A percentile compares a stretch with the other conserved stretches of the same genome.
Evolutionary conservation across 1,140 invertebrate species (phyloP).

Genomic region (Colletes latitarsis): DNA sequence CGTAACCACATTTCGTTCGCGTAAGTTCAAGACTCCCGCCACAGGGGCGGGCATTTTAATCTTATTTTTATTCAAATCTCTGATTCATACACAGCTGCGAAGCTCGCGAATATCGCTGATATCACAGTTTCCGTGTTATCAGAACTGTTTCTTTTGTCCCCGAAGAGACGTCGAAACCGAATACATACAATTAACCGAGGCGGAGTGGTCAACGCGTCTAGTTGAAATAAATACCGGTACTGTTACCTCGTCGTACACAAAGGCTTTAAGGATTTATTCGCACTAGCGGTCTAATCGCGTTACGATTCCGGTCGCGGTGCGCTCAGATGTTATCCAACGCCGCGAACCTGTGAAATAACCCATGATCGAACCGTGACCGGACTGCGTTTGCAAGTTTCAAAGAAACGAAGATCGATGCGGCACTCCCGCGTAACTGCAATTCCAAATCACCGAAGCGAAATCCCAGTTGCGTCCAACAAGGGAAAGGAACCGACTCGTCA

Average conservation of each 20-base stretch:
- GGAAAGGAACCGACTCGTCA: too few relatives aligned
- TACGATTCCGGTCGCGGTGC: background rate
- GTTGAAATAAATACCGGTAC: slow-evolving; percentile 73
- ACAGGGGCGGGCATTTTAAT: too few relatives aligned
- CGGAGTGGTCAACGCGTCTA: slow-evolving; percentile 53
- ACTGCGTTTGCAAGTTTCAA: too few relatives aligned
- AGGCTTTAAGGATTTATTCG: slow-evolving; percentile 1
- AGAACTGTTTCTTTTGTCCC: background rate
- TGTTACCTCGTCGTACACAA: slow-evolving; percentile 58
- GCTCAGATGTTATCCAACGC: background rate
- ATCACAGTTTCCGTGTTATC: background rate
- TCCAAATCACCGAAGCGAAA: too few relatives aligned
- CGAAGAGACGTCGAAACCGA: slow-evolving; percentile 28
- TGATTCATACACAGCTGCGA: too few relatives aligned
- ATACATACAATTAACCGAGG: slow-evolving; percentile 54
- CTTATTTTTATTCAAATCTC: too few relatives aligned
- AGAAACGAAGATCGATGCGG: too few relatives aligned
- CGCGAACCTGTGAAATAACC: background rate
- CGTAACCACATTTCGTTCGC: too few relatives aligned
- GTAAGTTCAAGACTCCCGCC: too few relatives aligned
- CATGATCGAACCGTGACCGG: too few relatives aligned
- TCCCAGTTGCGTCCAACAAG: too few relatives aligned
- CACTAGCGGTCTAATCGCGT: background rate
- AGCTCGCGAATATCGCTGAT: too few relatives aligned
- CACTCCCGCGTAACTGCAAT: background rate